Percentiles rank a stretch among this genome's conserved stretches.
Evolutionary conservation across 2,888 invertebrate species (phyloP).

Genomic region (Notocelia uddmanniana): DNA sequence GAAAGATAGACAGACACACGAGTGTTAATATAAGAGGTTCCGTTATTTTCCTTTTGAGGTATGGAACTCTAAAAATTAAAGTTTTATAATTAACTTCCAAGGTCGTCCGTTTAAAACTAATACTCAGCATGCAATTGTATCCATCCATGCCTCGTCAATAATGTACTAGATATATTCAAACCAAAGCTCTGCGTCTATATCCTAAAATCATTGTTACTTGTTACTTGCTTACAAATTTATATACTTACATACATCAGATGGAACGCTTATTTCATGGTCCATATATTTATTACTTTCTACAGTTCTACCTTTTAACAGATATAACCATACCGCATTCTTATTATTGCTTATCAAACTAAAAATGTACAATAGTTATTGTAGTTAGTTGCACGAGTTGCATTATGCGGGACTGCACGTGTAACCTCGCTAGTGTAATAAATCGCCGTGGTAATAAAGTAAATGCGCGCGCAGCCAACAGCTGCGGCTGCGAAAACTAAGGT

Average conservation of each 20-base stretch:
- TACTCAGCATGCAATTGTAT: no score
- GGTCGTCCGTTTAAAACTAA: no score
- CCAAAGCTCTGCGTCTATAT: no score
- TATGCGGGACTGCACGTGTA: conserved; percentile 70
- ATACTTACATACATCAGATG: not conserved
- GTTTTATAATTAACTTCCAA: no score
- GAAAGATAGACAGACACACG: no score
- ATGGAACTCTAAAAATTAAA: no score
- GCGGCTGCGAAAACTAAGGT: not conserved
- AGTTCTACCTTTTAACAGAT: not conserved
- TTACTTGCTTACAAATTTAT: not conserved
- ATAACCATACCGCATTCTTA: not conserved
- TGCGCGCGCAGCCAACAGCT: conserved; percentile 32
- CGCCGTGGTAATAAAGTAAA: conserved; percentile 50
- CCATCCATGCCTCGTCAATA: no score
- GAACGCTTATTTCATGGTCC: not conserved
- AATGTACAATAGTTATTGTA: conserved; percentile 7
- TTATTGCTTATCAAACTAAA: conserved; percentile 19
- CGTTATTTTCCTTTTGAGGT: no score
- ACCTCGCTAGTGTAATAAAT: conserved; percentile 63
- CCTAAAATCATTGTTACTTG: no score
- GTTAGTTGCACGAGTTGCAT: conserved; percentile 65
- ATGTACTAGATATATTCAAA: no score
- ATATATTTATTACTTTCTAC: not conserved
- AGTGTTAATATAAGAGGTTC: no score